Evolutionary conservation across 1,140 invertebrate genomes (phyloP), one percentile per base, ranked within the genome.

Genomic region (Bombyx mandarina): DNA sequence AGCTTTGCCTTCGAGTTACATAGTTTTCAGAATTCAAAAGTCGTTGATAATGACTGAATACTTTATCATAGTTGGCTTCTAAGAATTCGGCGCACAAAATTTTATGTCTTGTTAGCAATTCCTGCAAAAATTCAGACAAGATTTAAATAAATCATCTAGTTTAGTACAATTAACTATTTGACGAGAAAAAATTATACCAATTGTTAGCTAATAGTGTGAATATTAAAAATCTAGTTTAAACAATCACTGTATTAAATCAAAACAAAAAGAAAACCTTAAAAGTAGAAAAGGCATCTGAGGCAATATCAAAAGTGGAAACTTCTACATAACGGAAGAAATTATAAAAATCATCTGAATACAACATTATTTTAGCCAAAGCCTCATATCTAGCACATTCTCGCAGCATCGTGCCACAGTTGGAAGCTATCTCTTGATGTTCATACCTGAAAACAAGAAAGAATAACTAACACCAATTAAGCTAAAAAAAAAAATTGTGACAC

Each of bases 301-400:
- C 98, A 81, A 99, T 99, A 91, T 99, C 99, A 91, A 99, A 99
- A 59, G 98, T 99, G 58, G 98, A 99, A 60, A 99, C 96, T 92
- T 99, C 98, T 75, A 99, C 99, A 89, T 99, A 99, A 89, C 95
- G 94, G 89, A 99, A 99, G 90, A 99, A 99, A 89, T 99, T 97
- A 88, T 98, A 99, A 91, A 99, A 99, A 83, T 99, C 96, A 71
- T 98, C 96, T 56, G 96, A 97, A 88, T 98, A 94, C 61, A 99
- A 92, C 93, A 99, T 97, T 58, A 99, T 98, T 90, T 99, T 99
- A 56, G 98, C 98, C 74, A 99, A 88, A 51, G 97, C 96, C 89
- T 99, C 98, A 78, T 99, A 98, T 79, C 98, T 91, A 63, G 97
- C 97, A 90, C 98, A 99, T 87, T 99, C 99, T 60, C 98, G 89